Conservation (phyloP, 2,888 invertebrate species). For the Troilus luridus region DNA sequence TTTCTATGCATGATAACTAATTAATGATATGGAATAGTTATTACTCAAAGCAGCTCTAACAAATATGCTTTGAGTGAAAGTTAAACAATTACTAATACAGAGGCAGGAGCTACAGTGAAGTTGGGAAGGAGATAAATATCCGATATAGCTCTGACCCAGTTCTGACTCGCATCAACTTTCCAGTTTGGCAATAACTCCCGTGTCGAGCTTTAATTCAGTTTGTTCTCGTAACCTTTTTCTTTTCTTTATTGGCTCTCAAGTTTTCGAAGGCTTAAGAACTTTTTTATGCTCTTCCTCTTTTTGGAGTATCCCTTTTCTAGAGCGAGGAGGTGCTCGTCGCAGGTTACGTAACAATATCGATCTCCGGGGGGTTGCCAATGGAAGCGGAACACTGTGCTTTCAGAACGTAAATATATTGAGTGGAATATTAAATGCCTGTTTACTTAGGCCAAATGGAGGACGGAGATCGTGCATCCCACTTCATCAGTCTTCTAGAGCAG, state of each 20-base stretch:
- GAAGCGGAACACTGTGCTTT: not conserved
- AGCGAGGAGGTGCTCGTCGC: not conserved
- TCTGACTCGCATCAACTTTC: not conserved
- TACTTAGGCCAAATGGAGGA: too few relatives aligned
- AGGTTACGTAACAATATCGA: conserved; percentile 11
- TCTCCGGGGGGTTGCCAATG: not conserved
- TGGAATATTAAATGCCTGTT: too few relatives aligned
- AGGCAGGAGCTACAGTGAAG: not conserved
- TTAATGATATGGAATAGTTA: too few relatives aligned
- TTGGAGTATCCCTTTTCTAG: not conserved
- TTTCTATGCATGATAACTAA: too few relatives aligned
- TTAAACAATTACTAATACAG: not conserved
- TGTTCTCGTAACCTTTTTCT: conserved; percentile 15
- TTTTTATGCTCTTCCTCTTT: not conserved
- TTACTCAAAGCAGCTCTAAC: not conserved
- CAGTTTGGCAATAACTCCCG: not conserved
- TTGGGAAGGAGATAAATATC: not conserved
- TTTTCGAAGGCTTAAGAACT: not conserved
- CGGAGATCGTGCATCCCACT: too few relatives aligned
- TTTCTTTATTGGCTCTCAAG: not conserved
- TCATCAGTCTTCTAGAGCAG: too few relatives aligned
- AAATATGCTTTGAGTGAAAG: not conserved
- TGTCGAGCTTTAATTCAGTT: not conserved
- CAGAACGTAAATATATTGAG: not conserved
- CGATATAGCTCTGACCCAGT: conserved; percentile 18